Conservation (phyloP, 2,113 vertebrate species). For the Eulacestoma nigropectus region DNA sequence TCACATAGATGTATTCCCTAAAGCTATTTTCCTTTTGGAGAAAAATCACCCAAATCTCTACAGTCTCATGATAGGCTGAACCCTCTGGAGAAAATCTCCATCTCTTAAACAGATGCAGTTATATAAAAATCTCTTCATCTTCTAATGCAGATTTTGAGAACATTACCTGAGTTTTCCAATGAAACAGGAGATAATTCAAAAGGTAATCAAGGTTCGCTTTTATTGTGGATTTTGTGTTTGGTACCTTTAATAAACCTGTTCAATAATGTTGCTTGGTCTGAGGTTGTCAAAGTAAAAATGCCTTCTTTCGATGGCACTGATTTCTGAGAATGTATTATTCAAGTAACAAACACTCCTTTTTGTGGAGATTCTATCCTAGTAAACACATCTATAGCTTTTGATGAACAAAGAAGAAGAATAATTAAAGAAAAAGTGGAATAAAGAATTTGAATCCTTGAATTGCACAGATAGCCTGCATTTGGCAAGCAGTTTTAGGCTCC, state of each 20-base stretch:
- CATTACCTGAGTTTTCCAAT: background rate
- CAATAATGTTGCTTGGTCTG: background rate
- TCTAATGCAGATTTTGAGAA: slow-evolving; percentile 26
- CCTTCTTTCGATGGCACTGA: background rate
- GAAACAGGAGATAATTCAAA: background rate
- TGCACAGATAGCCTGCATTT: background rate
- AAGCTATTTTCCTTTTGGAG: background rate
- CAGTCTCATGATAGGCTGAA: background rate
- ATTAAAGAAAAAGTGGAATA: background rate
- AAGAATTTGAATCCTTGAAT: background rate
- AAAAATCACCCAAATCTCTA: background rate
- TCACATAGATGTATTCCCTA: background rate
- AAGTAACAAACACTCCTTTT: background rate
- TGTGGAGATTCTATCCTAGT: background rate
- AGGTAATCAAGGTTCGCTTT: background rate
- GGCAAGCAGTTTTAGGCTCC: background rate
- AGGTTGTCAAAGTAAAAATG: background rate
- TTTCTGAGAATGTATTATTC: background rate
- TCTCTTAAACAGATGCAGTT: background rate
- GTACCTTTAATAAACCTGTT: background rate
- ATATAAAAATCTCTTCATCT: background rate
- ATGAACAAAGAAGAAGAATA: background rate
- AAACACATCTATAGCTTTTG: background rate
- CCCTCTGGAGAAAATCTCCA: background rate
- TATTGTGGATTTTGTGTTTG: background rate